Conservation (phyloP, 2,113 vertebrate genomes). For the Oncorhynchus kisutch region DNA sequence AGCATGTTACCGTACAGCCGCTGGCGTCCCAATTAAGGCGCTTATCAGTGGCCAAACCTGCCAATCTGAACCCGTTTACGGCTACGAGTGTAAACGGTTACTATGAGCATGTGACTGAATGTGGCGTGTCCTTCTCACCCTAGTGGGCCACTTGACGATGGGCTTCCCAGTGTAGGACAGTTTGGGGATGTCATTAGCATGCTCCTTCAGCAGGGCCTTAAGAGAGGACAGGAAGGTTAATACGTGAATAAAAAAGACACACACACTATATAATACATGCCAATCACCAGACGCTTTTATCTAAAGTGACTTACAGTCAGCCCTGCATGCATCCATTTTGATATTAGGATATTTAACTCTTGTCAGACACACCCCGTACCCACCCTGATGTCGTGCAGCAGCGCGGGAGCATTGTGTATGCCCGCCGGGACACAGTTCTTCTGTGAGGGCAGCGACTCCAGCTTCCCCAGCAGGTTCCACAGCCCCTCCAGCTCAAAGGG, state of each 20-base stretch:
- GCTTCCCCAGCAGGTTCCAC: slow-evolving; percentile 88
- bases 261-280: too few relatives aligned
- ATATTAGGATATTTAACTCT: too few relatives aligned
- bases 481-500: slow-evolving; percentile 92
- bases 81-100: not conserved
- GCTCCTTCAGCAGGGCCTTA: slow-evolving; percentile 88
- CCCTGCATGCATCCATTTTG: too few relatives aligned
- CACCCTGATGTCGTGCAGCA: slow-evolving; percentile 87
- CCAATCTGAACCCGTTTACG: too few relatives aligned
- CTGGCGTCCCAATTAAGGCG: too few relatives aligned
- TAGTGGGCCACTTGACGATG: slow-evolving; percentile 93
- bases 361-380: not conserved
- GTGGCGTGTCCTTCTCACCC: slow-evolving; percentile 71
- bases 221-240: not conserved
- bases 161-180: slow-evolving; percentile 91
- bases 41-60: too few relatives aligned
- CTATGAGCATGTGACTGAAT: not conserved
- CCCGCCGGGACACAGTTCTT: slow-evolving; percentile 94
- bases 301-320: too few relatives aligned
- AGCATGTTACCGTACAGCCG: too few relatives aligned
- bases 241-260: not conserved
- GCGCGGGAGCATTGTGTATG: slow-evolving; percentile 87
- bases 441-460: slow-evolving; percentile 88
- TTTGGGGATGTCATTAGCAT: slow-evolving; percentile 85
- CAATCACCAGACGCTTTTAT: too few relatives aligned